Conservation (phyloP, 1,140 invertebrate genomes). For the Acyrthosiphon pisum region DNA sequence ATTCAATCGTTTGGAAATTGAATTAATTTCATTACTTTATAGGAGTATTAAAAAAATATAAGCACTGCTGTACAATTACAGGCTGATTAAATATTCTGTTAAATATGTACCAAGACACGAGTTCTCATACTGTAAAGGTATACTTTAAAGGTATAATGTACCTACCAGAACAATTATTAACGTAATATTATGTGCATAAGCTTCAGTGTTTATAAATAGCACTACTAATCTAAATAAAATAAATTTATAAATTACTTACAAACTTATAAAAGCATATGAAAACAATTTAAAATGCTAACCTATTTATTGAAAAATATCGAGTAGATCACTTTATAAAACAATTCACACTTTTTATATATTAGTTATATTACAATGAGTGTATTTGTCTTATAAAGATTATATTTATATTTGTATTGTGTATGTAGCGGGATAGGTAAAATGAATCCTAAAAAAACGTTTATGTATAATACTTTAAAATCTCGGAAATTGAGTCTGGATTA, state of each 20-base stretch:
- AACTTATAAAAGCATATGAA: neutral
- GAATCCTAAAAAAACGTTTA: neutral
- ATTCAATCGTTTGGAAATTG: conserved; percentile 16
- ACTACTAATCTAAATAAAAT: neutral
- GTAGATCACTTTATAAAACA: neutral
- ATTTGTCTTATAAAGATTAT: neutral
- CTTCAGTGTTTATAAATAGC: neutral
- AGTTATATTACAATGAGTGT: too few species aligned
- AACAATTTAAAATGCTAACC: neutral
- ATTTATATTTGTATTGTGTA: neutral
- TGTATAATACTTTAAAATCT: neutral
- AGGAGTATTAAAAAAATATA: neutral
- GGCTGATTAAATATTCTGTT: neutral
- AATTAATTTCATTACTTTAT: conserved; percentile 22
- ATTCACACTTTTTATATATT: neutral
- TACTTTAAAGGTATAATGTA: neutral
- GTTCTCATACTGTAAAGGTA: neutral
- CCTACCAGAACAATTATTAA: too few species aligned
- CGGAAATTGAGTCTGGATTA: neutral
- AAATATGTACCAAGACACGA: neutral
- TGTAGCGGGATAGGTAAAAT: neutral
- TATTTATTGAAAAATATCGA: neutral
- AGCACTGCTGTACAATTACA: neutral
- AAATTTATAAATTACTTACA: neutral
- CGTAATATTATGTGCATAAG: neutral